Conservation (phyloP, 2,888 invertebrate species). For the Leptopterna dolabrata region DNA sequence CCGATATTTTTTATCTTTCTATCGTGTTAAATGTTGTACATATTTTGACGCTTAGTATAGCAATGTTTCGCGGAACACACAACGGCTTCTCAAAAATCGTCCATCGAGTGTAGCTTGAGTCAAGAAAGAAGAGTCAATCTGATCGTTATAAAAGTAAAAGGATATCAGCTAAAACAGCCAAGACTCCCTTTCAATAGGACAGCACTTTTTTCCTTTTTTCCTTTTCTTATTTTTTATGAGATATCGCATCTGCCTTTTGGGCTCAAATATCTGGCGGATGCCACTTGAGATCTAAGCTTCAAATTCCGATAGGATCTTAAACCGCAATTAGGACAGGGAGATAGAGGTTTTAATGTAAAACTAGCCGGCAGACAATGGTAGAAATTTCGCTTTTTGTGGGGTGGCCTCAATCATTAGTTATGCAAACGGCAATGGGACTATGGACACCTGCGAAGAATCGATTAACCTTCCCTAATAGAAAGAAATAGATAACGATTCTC, state of each 20-base stretch:
- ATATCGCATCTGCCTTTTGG: not conserved
- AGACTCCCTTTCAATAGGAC: not conserved
- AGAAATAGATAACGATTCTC: too few species aligned
- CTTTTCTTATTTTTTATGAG: not conserved
- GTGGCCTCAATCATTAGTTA: not conserved
- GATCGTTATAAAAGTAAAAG: too few species aligned
- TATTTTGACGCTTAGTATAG: too few species aligned
- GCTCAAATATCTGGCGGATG: not conserved
- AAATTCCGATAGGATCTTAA: not conserved
- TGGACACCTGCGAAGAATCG: not conserved
- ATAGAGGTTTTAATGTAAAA: not conserved
- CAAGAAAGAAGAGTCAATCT: too few species aligned
- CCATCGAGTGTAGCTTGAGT: too few species aligned
- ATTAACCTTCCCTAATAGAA: not conserved
- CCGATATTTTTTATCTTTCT: too few species aligned
- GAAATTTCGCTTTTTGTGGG: not conserved
- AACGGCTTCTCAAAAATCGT: too few species aligned
- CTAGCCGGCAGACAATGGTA: conserved; percentile 1
- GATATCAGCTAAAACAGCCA: not conserved
- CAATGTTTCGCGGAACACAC: too few species aligned
- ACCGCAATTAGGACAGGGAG: not conserved
- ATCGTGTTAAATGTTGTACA: too few species aligned
- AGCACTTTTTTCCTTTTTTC: not conserved
- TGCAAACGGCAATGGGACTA: not conserved
- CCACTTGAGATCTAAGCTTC: not conserved